These are phyloP conservation scores for Bungarus multicinctus DNA, from an alignment of 2,113 vertebrate species.

Conservation along the genomic window DNA sequence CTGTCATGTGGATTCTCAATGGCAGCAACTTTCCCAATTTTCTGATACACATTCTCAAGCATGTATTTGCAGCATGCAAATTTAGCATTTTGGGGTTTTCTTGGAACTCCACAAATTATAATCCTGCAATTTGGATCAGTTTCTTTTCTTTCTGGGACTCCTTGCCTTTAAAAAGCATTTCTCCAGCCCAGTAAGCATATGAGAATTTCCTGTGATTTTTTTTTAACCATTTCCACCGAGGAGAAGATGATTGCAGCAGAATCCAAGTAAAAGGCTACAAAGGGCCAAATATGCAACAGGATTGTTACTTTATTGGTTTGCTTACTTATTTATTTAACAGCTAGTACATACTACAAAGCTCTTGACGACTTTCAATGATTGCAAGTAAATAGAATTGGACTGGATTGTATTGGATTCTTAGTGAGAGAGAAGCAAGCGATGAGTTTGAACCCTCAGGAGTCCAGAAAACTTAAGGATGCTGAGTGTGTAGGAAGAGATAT, in stretches of 20 bases:
- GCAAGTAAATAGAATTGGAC: not conserved
- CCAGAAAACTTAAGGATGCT: not conserved
- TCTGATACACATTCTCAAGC: not conserved
- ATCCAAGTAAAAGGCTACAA: not conserved
- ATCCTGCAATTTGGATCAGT: not conserved
- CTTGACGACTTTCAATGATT: not conserved
- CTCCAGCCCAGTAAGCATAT: not conserved
- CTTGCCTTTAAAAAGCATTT: not conserved
- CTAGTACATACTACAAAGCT: not conserved
- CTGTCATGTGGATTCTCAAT: not conserved
- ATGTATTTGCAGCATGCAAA: not conserved
- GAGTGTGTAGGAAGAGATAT: not conserved
- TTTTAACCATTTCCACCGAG: not conserved
- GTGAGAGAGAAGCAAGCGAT: not conserved
- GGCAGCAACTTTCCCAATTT: not conserved
- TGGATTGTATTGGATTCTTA: not conserved
- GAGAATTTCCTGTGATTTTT: not conserved
- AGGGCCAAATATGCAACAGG: not conserved
- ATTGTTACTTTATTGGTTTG: not conserved
- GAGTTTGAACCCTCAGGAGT: not conserved
- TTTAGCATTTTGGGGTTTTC: not conserved
- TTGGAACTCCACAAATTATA: not conserved
- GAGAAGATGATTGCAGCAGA: not conserved
- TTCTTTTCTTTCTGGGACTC: not conserved
- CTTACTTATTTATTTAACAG: not conserved